phyloP scores from a whole-genome alignment of 2,113 vertebrate genomes.

The Pygoscelis antarcticus region DNA sequence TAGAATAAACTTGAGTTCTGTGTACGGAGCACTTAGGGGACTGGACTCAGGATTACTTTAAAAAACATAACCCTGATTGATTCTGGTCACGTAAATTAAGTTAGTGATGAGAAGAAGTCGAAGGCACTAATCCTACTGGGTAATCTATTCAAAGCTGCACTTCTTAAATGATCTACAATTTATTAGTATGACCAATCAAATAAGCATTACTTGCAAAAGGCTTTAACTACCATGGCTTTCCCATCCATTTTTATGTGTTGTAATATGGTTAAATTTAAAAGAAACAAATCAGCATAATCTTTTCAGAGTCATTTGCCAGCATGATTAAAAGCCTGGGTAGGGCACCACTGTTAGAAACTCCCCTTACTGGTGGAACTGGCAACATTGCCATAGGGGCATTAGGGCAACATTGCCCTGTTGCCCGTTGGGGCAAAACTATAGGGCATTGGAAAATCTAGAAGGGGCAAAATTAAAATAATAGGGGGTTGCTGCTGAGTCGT shows the following conservation, averaged over 20 bases:
- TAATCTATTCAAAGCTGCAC: constrained; percentile 36
- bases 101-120: neutral
- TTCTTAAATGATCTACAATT: constrained; percentile 21
- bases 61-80: neutral
- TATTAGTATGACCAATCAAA: neutral
- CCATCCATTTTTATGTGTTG: neutral
- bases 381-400: accelerated
- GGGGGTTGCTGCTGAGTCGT: neutral
- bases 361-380: neutral
- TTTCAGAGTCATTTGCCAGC: neutral
- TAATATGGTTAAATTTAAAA: neutral
- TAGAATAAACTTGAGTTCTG: neutral
- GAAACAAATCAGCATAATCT: neutral
- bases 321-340: neutral
- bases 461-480: neutral
- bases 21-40: neutral
- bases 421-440: neutral
- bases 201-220: neutral
- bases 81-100: neutral
- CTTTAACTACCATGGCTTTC: neutral
- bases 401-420: accelerated
- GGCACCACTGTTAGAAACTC: neutral
- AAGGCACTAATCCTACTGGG: neutral
- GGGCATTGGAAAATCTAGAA: neutral
- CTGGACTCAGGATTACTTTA: neutral